Base-by-base conservation (phyloP, 2,797 vertebrate species). In the Acanthopagrus latus region DNA sequence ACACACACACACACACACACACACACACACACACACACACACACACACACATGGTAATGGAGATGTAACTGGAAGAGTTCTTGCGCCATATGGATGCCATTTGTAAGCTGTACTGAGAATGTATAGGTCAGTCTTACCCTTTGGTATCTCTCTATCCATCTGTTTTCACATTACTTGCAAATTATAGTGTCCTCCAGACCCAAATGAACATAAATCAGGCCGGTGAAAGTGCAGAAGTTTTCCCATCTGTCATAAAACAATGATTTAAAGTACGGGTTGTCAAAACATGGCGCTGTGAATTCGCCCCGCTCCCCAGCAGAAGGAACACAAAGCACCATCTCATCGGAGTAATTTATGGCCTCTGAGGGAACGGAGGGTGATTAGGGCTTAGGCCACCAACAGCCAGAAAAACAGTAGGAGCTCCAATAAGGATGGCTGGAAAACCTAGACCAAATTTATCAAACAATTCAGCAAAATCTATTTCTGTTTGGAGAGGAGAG, bases 171-270 rank as follows among this genome's bases (percentile, higher is more conserved):
- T 96, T 96, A 93, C 95, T 93, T 95, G 96, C 96, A 96, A 97
- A 96, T 96, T 97, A 97, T 95, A 97, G 96, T 96, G 96, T 97
- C 97, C 97, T 98, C 97, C 96, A 97, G 95, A 97, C 97, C 96
- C 94, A 92, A 96, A 97, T 97, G 96, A 96, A 95, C 96, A 96
- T 99, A 99, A 99, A 99, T 99, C 98, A 98, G 95, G 5, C 75
- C 92, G 89, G 93, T 91, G 95, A 99, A 97, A 96, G 93, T 95
- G 96, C 96, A 96, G 87, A 92, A 95, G 95, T 97, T 99, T 97
- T 96, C 96, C 97, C 96, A 95, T 97, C 97, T 96, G 96, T 98
- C 98, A 97, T 98, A 98, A 98, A 97, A 97, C 97, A 97, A 98
- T 97, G 97, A 98, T 97, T 98, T 97, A 99, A 97, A 96, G 96